Evolutionary conservation across 2,888 invertebrate species (phyloP), one percentile per base, ranked within the genome.

Genomic region (Lomographa bimaculata): DNA sequence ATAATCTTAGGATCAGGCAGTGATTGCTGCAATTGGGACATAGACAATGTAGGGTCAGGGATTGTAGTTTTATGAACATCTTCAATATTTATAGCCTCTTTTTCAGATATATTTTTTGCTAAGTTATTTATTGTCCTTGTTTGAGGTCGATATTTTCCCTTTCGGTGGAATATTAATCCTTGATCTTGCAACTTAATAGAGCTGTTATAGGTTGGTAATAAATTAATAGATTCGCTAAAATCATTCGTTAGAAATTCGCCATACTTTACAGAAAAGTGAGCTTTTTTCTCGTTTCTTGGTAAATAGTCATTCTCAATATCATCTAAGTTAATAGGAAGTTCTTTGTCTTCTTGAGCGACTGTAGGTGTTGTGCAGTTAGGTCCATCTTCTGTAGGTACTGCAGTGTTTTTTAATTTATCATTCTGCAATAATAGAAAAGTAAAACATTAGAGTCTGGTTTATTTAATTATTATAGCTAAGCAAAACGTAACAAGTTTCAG

Each of bases 371-470:
- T 68, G 67, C 80, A 83, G 46, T 54, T 74, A 11, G 84, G 83
- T 12, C 87, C 86, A 71, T 79, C 79, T 60, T 90, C 62, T 23
- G 90, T 91, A 27, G 92, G 92, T 29, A 92, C 68, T 21, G 92
- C 92, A 60, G 80, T 76, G 63, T 85, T 84, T 28, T 82, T 82
- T 20, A 92, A 76, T 47, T 91, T 85, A 23, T 90, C 90, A 71
- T 81, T 90, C 81, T 91, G 80, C 43, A 82, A 84, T n/a, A 50
- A 20, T 32, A 38, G 41, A 36, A 39, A 37, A 21, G 17, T 18
- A 3, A 20, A 26, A 5, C n/a, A 25, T 14, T 25, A 36, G n/a
- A n/a, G n/a, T n/a, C n/a, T n/a, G n/a, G n/a, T n/a, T n/a, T n/a
- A n/a, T n/a, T n/a, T n/a, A n/a, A n/a, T n/a, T n/a, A n/a, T n/a